Percentiles rank a stretch among this genome's conserved stretches.
Evolutionary conservation across 2,113 vertebrate genomes (phyloP).

Genomic region (Lamprotornis superbus): DNA sequence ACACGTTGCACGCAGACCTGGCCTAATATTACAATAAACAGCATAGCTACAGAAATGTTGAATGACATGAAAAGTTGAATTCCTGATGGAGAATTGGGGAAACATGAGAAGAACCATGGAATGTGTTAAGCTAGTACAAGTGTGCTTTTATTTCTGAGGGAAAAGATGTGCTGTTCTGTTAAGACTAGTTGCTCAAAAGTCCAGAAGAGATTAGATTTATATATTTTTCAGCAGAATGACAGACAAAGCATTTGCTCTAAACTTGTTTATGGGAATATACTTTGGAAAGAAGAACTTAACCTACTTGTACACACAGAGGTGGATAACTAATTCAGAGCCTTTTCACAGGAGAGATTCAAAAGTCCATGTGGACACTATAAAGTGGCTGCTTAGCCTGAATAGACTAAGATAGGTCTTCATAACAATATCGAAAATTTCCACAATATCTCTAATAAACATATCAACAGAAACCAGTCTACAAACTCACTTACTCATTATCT

Average conservation of each 20-base stretch:
- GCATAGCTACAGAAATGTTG: neutral
- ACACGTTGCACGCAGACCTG: accelerated
- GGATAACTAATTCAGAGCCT: neutral
- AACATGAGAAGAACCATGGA: neutral
- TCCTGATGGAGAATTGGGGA: neutral
- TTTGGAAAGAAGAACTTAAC: neutral
- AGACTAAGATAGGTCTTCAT: neutral
- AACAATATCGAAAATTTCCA: neutral
- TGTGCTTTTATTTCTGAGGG: neutral
- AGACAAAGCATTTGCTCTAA: neutral
- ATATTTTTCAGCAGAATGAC: neutral
- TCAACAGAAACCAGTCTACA: neutral
- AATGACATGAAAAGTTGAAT: neutral
- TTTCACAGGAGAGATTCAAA: neutral
- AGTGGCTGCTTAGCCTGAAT: neutral
- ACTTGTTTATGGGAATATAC: neutral
- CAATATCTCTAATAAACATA: neutral
- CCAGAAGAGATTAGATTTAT: neutral
- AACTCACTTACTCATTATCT: neutral
- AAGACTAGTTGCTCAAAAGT: neutral
- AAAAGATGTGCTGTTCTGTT: neutral
- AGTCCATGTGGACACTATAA: neutral
- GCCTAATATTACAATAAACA: neutral
- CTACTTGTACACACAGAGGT: neutral
- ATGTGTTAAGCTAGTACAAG: neutral